phyloP scores from a whole-genome alignment of 2,888 invertebrate genomes.

The Halictus ligatus region DNA sequence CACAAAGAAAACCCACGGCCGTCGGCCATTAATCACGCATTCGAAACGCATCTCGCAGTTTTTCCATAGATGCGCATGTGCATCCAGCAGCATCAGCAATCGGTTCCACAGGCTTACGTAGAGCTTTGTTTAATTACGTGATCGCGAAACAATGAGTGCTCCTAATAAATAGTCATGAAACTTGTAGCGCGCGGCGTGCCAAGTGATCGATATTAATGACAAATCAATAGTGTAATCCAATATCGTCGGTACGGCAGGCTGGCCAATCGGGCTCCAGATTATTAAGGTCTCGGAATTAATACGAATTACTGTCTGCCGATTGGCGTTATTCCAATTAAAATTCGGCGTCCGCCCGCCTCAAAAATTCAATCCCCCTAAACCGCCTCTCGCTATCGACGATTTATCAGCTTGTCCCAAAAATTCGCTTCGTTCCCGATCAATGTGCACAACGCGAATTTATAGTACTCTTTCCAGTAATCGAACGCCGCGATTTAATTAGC shows the following conservation, averaged over 20 bases:
- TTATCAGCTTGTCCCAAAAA: neutral
- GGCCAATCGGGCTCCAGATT: conserved; percentile 44
- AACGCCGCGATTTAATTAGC: too few species aligned
- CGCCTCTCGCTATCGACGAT: neutral
- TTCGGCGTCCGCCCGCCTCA: conserved; percentile 22
- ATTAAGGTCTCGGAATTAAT: conserved; percentile 61
- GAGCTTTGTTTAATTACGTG: conserved; percentile 61
- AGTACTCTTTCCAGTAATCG: too few species aligned
- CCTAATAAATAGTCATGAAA: conserved; percentile 59
- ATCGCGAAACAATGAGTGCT: conserved; percentile 53
- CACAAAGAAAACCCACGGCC: neutral
- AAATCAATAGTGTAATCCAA: conserved; percentile 64
- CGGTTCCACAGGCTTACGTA: conserved; percentile 51
- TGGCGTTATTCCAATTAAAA: conserved; percentile 57
- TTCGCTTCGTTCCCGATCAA: neutral
- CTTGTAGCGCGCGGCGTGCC: conserved; percentile 29
- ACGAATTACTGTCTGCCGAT: conserved; percentile 49
- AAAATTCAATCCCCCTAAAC: conserved; percentile 38
- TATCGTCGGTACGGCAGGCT: conserved; percentile 44
- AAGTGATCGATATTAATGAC: conserved; percentile 68
- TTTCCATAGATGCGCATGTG: neutral
- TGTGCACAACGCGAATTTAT: neutral
- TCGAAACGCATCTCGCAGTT: neutral
- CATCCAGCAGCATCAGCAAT: neutral
- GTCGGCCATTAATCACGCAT: neutral